Evolutionary conservation across 2,888 invertebrate genomes (phyloP), one percentile per base, ranked within the genome.

Genomic region (Aphidius colemani): DNA sequence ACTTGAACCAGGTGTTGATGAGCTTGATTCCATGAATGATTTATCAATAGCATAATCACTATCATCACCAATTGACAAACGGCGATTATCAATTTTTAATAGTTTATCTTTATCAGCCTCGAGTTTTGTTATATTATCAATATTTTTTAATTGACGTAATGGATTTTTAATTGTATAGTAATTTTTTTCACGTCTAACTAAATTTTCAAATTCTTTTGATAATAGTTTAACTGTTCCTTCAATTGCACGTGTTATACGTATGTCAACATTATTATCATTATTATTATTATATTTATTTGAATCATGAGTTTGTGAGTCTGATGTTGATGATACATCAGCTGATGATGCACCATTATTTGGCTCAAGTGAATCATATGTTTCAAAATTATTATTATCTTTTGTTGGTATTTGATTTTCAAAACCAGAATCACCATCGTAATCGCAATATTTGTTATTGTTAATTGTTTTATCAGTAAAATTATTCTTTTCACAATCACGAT

Each of bases 1-100:
- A 71, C 88, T 88, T 0, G 88, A 88, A 61, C 86, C 86, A 0
- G 88, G 88, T 0, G 88, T 88, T 0, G 88, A 88, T 0, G 88
- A 88, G 71, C 82, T 82, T 66, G 78, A 79, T 55, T 80, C 80
- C 70, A 80, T 71, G 5, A 80, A 63, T 30, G 79, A 80, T 56
- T 70, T 78, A 48, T 80, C 80, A 66, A 80, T 74, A 7, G 75
- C 63, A 56, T 75, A 79, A 65, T 87, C 87, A 68, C 87, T 87
- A 66, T 87, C 87, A 69, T 87, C 87, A 45, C 87, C 87, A 53
- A 87, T 87, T 46, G 87, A 82, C 69, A 86, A 86, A 0, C 85
- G 83, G 55, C 86, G 85, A 0, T 85, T 84, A 76, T 87, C 87
- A n/a, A 67, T 72, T 48, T 64, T 78, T 6, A 74, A 49, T n/a